Evolutionary conservation across 2,888 invertebrate species (phyloP).

Genomic region (Lasioglossum vierecki): DNA sequence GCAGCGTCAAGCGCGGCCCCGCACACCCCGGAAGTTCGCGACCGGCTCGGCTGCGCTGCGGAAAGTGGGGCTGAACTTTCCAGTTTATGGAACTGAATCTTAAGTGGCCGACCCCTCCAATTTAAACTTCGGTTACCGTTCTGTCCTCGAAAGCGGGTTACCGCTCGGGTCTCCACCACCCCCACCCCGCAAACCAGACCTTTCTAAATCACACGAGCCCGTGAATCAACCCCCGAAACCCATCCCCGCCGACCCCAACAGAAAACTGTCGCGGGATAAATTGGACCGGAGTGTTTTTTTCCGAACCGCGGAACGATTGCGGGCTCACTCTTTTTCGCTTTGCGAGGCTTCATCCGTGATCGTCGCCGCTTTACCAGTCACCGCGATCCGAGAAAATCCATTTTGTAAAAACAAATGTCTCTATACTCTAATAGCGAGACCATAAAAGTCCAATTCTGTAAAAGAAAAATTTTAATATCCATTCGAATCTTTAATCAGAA

Average conservation of each 20-base stretch:
- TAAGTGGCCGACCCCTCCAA: slow-evolving; percentile 71
- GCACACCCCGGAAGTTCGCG: not conserved
- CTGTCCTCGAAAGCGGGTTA: slow-evolving; percentile 68
- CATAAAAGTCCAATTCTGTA: too few species aligned
- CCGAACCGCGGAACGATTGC: not conserved
- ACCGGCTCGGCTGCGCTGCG: not conserved
- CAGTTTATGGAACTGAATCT: slow-evolving; percentile 73
- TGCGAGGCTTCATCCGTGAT: too few species aligned
- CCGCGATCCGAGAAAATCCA: too few species aligned
- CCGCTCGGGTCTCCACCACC: slow-evolving; percentile 26
- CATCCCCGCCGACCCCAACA: not conserved
- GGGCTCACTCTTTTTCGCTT: not conserved
- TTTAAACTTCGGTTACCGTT: slow-evolving; percentile 71
- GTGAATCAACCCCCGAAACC: slow-evolving; percentile 46
- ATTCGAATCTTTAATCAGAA: too few species aligned
- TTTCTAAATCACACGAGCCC: slow-evolving; percentile 16
- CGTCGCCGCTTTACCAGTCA: too few species aligned
- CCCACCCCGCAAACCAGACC: not conserved
- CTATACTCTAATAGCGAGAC: too few species aligned
- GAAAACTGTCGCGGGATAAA: slow-evolving; percentile 35
- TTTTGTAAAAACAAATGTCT: too few species aligned
- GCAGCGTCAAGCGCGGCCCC: slow-evolving; percentile 56
- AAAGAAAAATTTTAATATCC: too few species aligned
- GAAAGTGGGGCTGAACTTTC: slow-evolving; percentile 70
- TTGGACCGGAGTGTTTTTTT: slow-evolving; percentile 26